These are phyloP conservation scores for Trogon surrucura DNA, from an alignment of 2,113 vertebrate species.

Conservation along the genomic window DNA sequence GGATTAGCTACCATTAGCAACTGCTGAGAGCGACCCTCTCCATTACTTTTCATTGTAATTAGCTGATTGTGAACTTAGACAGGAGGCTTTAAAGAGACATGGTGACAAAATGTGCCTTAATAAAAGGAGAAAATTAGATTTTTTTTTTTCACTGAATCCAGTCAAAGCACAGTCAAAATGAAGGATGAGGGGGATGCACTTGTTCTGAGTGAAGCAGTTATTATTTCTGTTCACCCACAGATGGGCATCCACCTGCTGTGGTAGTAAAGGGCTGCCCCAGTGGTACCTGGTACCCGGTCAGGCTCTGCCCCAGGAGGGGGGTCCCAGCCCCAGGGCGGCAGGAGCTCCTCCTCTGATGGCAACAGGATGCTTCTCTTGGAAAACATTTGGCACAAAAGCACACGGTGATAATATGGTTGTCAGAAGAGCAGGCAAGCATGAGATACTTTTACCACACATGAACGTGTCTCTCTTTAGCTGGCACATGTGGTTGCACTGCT, in stretches of 20 bases:
- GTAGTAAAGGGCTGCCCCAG: background rate
- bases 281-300: fast-evolving
- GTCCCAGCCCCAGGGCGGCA: no score
- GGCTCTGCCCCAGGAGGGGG: fast-evolving
- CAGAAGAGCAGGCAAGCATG: background rate
- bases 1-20: background rate
- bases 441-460: background rate
- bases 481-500: background rate
- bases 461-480: background rate
- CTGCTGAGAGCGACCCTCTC: background rate
- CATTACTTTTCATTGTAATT: background rate
- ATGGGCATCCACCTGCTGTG: background rate
- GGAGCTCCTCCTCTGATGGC: background rate
- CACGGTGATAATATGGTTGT: background rate
- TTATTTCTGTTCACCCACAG: background rate
- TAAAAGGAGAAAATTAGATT: background rate
- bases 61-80: background rate
- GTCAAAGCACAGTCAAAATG: background rate
- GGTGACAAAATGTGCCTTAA: background rate
- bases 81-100: background rate
- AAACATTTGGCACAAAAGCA: background rate
- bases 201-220: background rate
- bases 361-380: background rate
- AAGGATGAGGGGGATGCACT: no score
- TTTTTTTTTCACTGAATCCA: background rate